Percentiles rank a stretch among this genome's conserved stretches.
Evolutionary conservation across 2,113 vertebrate species (phyloP).

Genomic region (Pelmatolapia mariae): DNA sequence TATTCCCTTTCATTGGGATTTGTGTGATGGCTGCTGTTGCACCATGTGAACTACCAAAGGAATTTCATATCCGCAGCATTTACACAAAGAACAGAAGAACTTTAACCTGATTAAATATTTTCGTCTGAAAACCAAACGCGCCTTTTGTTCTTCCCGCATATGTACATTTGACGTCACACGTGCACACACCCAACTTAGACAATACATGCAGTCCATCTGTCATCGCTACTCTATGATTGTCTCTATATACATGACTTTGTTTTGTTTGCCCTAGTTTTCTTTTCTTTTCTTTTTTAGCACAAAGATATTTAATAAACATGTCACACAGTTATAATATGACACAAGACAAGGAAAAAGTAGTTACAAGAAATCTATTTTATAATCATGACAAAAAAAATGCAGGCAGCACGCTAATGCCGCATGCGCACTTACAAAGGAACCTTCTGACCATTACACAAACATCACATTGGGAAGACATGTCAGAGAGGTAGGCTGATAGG

Average conservation of each 20-base stretch:
- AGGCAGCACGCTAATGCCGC: too few relatives aligned
- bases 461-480: too few relatives aligned
- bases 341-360: neutral
- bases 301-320: neutral
- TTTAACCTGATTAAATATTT: neutral
- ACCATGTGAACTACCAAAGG: neutral
- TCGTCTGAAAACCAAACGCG: neutral
- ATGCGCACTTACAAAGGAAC: too few relatives aligned
- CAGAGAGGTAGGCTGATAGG: too few relatives aligned
- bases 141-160: neutral
- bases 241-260: neutral
- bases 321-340: neutral
- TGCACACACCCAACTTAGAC: neutral
- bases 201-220: neutral
- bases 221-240: neutral
- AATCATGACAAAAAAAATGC: neutral
- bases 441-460: too few relatives aligned
- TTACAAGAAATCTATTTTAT: neutral
- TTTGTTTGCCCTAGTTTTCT: neutral
- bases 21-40: neutral
- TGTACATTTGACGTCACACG: neutral
- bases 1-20: neutral
- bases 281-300: neutral
- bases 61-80: neutral
- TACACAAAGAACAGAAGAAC: neutral